Evolutionary conservation across 2,888 invertebrate genomes (phyloP).

Genomic region (Alitta virens): DNA sequence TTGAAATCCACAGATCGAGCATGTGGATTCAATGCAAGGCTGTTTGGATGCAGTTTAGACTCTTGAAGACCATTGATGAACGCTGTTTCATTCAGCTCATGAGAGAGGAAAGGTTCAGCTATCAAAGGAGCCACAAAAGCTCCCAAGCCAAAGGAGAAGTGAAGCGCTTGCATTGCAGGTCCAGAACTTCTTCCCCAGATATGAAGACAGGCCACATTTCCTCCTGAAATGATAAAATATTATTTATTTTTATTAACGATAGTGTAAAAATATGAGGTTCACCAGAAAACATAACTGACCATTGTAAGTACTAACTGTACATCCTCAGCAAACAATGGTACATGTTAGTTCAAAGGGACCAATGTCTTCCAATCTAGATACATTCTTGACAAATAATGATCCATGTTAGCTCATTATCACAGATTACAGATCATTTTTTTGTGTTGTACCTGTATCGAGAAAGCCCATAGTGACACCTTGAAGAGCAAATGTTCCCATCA

Average conservation of each 20-base stretch:
- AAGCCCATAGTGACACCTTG: slow-evolving; percentile 57
- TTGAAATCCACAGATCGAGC: not conserved
- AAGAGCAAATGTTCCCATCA: slow-evolving; percentile 50
- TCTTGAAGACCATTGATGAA: not conserved
- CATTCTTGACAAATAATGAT: not conserved
- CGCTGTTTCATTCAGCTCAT: not conserved
- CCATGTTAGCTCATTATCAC: too few relatives aligned
- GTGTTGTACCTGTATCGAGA: slow-evolving; percentile 47
- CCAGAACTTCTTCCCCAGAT: slow-evolving; percentile 54
- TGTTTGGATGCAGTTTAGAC: too few relatives aligned
- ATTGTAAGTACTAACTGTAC: too few relatives aligned
- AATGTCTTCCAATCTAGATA: too few relatives aligned
- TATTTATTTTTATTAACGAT: too few relatives aligned
- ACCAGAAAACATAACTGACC: too few relatives aligned
- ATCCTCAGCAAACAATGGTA: too few relatives aligned
- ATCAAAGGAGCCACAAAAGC: slow-evolving; percentile 59
- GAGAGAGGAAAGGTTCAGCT: slow-evolving; percentile 52
- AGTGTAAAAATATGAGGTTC: too few relatives aligned
- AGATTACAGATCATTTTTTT: too few relatives aligned
- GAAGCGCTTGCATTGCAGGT: slow-evolving; percentile 58
- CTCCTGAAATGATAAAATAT: slow-evolving; percentile 50
- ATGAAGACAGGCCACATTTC: slow-evolving; percentile 57
- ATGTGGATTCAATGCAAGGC: not conserved
- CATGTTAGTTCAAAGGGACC: too few relatives aligned
- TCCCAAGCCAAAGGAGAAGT: slow-evolving; percentile 59